phyloP scores from a whole-genome alignment of 2,888 invertebrate genomes.

The Coelinius sp. region DNA sequence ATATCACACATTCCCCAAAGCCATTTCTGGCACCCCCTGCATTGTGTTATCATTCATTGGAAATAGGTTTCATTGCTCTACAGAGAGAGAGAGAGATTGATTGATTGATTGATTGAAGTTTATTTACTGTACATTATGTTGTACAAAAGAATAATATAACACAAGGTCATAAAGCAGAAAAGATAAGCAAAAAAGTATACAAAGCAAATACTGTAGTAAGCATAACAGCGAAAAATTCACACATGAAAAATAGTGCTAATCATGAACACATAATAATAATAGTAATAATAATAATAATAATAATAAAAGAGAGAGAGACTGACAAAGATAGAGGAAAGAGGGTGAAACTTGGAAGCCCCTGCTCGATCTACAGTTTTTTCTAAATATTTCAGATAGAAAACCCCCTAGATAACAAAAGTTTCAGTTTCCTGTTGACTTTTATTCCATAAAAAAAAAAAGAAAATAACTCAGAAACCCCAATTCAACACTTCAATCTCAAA shows the following conservation, averaged over 20 bases:
- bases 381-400: not conserved
- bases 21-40: conserved; percentile 24
- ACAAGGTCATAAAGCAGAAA: no score
- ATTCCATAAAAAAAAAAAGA: not conserved
- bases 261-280: no score
- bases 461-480: not conserved
- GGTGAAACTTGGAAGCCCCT: not conserved
- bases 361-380: not conserved
- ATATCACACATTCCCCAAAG: conserved; percentile 2
- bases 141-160: no score
- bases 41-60: conserved; percentile 31
- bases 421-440: not conserved
- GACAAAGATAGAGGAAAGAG: not conserved
- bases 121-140: no score
- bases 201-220: no score
- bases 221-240: no score
- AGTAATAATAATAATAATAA: no score
- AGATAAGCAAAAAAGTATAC: no score
- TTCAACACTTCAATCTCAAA: not conserved
- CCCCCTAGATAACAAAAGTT: not conserved
- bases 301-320: not conserved
- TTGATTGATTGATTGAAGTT: no score
- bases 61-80: conserved; percentile 18
- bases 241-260: no score
- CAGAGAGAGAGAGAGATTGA: conserved; percentile 11